Evolutionary conservation across 2,888 invertebrate species (phyloP).

Genomic region (Leptopilina syphax): DNA sequence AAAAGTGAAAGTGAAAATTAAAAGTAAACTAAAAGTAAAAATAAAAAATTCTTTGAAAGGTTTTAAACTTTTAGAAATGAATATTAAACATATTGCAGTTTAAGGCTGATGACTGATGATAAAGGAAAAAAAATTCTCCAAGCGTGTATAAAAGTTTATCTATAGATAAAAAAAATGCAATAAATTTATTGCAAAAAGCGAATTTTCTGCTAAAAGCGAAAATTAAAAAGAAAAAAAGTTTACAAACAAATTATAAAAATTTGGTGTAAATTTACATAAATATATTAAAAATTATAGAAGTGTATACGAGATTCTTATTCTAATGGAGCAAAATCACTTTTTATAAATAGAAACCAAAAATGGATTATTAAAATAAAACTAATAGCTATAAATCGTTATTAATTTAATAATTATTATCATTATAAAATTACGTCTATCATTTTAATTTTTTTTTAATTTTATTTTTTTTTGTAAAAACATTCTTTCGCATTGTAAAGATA

Average conservation of each 20-base stretch:
- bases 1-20: too few species aligned
- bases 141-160: background rate
- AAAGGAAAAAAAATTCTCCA: background rate
- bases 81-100: background rate
- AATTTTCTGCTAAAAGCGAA: background rate
- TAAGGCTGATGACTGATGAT: slow-evolving; percentile 2
- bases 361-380: background rate
- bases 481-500: too few species aligned
- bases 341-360: background rate
- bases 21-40: too few species aligned
- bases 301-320: too few species aligned
- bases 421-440: background rate
- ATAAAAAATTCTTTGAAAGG: too few species aligned
- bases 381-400: background rate
- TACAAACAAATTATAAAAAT: background rate
- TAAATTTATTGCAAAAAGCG: too few species aligned
- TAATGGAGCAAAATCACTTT: background rate
- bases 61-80: background rate
- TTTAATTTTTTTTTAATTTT: background rate
- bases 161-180: too few species aligned
- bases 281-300: too few species aligned
- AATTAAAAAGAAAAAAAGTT: background rate
- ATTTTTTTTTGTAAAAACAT: background rate
- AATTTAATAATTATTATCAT: background rate
- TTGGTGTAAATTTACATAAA: background rate